phyloP scores from a whole-genome alignment of 2,113 vertebrate genomes.

The Camelus bactrianus region DNA sequence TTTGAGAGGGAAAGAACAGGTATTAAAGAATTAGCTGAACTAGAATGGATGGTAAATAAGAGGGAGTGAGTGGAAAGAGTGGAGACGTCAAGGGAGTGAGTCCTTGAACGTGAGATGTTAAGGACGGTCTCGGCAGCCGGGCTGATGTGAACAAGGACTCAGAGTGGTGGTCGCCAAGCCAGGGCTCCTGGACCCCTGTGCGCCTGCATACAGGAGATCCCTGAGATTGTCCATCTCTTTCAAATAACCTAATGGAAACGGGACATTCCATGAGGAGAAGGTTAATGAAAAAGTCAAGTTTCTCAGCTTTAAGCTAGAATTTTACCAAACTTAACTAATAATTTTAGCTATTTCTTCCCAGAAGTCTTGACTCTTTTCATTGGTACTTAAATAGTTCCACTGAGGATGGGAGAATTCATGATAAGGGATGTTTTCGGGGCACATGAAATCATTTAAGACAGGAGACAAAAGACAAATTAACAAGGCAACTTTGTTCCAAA shows the following conservation, averaged over 20 bases:
- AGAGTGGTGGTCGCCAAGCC: neutral
- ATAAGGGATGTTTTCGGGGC: neutral
- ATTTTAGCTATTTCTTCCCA: neutral
- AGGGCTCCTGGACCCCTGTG: neutral
- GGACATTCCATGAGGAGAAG: neutral
- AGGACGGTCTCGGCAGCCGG: neutral
- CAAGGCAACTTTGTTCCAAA: constrained; percentile 5
- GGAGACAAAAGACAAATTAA: neutral
- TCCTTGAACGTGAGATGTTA: neutral
- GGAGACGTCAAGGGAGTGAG: neutral
- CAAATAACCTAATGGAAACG: neutral
- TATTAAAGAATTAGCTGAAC: neutral
- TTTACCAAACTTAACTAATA: neutral
- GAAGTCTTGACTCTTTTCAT: constrained; percentile 41
- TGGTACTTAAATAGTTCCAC: constrained; percentile 37
- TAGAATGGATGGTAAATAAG: neutral
- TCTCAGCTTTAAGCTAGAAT: constrained; percentile 30
- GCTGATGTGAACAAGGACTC: neutral
- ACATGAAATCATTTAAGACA: constrained; percentile 23
- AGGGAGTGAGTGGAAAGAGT: neutral
- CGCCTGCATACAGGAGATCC: neutral
- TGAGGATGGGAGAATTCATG: neutral
- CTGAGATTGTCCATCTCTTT: neutral
- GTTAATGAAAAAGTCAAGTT: constrained; percentile 9
- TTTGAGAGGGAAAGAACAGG: neutral